phyloP scores from a whole-genome alignment of 2,888 invertebrate species.

The Tipula unca region DNA sequence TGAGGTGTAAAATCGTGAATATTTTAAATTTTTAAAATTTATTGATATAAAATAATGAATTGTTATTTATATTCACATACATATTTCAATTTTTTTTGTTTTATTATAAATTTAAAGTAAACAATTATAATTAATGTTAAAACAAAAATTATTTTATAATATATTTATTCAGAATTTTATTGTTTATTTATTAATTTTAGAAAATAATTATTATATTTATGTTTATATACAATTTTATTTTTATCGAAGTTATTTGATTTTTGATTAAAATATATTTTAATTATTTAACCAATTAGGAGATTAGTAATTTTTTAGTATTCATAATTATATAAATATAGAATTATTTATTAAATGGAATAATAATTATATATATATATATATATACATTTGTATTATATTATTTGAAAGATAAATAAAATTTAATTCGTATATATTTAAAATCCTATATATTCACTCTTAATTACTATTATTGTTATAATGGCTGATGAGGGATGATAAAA shows the following conservation, averaged over 20 bases:
- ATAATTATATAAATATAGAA: not conserved
- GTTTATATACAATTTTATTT: not conserved
- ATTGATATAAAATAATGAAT: not conserved
- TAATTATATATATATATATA: too few species aligned
- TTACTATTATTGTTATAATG: not conserved
- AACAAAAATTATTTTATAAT: not conserved
- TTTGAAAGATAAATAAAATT: not conserved
- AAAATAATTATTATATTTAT: not conserved
- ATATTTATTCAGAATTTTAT: not conserved
- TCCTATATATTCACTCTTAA: not conserved
- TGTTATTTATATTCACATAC: not conserved
- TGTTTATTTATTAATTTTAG: conserved; percentile 8
- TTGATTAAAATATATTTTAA: not conserved
- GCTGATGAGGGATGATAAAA: not conserved
- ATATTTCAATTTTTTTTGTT: not conserved
- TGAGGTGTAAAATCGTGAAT: conserved; percentile 14
- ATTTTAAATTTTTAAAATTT: not conserved
- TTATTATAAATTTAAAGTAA: not conserved
- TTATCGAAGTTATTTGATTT: not conserved
- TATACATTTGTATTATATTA: too few species aligned
- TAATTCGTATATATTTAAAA: not conserved
- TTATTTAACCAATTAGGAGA: not conserved
- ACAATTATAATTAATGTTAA: not conserved
- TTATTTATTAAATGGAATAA: not conserved
- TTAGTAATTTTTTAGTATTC: not conserved